These are phyloP conservation scores for Amyelois transitella DNA, from an alignment of 1,140 invertebrate species.

Conservation along the genomic window DNA sequence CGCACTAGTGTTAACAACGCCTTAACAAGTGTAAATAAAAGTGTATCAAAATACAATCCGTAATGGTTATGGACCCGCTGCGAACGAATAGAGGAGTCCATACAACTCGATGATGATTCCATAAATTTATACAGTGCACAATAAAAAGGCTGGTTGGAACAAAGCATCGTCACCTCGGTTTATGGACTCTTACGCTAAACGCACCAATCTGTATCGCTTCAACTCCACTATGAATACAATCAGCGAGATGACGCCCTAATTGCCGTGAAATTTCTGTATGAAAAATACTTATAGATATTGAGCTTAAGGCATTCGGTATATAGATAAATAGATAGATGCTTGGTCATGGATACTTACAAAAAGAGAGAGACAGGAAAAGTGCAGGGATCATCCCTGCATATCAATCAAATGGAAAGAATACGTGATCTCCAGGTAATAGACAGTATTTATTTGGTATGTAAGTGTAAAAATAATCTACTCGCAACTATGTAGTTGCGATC, in stretches of 20 bases:
- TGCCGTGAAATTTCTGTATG: constrained; percentile 54
- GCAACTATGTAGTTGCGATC: too few species aligned
- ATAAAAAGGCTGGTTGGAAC: constrained; percentile 64
- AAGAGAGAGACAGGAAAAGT: too few species aligned
- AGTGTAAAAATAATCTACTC: too few species aligned
- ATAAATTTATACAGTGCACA: constrained; percentile 72
- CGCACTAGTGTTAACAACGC: neutral
- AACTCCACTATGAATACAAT: constrained; percentile 33
- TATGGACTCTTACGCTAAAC: constrained; percentile 44
- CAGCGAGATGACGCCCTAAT: constrained; percentile 21
- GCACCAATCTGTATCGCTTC: constrained; percentile 39
- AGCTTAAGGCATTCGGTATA: constrained; percentile 35
- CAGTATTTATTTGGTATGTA: too few species aligned
- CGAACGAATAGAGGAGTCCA: constrained; percentile 57
- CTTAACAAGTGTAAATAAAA: constrained; percentile 47
- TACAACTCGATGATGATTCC: constrained; percentile 71
- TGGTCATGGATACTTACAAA: too few species aligned
- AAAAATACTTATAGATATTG: constrained; percentile 37
- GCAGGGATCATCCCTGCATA: too few species aligned
- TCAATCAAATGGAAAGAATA: too few species aligned
- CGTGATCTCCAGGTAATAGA: too few species aligned
- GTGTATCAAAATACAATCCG: constrained; percentile 56
- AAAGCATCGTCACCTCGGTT: constrained; percentile 58
- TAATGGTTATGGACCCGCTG: constrained; percentile 65
- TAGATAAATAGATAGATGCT: constrained; percentile 36